A percentile compares a stretch with the other conserved stretches of the same genome.
Conservation (phyloP, 2,113 vertebrate species). For the Mus spicilegus region DNA sequence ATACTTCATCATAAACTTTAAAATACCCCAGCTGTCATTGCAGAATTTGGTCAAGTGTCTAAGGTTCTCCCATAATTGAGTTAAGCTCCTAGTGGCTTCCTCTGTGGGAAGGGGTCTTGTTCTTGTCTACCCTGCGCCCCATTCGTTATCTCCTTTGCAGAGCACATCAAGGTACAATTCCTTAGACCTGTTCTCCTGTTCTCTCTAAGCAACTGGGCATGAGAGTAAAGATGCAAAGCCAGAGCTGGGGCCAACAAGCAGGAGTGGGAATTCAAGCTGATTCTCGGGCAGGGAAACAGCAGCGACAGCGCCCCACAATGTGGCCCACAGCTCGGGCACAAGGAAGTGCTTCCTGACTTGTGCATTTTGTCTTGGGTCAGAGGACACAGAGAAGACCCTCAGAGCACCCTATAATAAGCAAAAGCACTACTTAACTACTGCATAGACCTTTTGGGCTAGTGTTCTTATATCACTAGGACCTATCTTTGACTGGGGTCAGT, state of each 20-base stretch:
- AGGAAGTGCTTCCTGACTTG: too few relatives aligned
- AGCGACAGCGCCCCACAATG: neutral
- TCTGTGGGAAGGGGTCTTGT: neutral
- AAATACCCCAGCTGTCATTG: neutral
- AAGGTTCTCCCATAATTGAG: neutral
- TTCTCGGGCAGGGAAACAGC: neutral
- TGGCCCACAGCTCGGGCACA: neutral
- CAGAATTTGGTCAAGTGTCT: neutral
- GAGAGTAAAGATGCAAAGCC: constrained; percentile 21
- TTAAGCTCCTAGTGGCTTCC: constrained; percentile 22
- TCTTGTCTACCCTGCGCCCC: neutral
- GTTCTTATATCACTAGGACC: neutral
- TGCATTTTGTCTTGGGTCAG: neutral
- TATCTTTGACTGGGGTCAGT: neutral
- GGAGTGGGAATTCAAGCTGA: neutral
- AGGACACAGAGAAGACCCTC: neutral
- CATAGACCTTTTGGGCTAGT: neutral
- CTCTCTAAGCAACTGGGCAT: neutral
- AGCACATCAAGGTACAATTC: constrained; percentile 32
- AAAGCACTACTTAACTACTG: neutral
- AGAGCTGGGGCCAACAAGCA: neutral
- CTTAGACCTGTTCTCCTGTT: neutral
- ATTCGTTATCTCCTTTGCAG: neutral
- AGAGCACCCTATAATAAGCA: neutral
- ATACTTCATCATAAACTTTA: constrained; percentile 34